Conservation (phyloP, 2,113 vertebrate genomes). For the Gobio gobio region DNA sequence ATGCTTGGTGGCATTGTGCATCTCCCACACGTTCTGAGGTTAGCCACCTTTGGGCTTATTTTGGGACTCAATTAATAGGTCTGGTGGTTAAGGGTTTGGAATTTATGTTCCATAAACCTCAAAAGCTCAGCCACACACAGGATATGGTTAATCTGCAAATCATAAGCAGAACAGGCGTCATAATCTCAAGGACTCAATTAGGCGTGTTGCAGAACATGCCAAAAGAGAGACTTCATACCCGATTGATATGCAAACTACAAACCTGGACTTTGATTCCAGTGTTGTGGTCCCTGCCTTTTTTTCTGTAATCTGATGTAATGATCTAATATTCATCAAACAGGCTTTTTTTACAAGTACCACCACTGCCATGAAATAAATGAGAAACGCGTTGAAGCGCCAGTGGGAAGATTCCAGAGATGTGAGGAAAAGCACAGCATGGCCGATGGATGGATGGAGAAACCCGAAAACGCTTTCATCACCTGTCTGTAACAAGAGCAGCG, state of each 20-base stretch:
- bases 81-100: not conserved
- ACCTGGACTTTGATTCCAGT: not conserved
- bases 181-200: not conserved
- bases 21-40: constrained; percentile 26
- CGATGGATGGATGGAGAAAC: constrained; percentile 2
- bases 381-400: not conserved
- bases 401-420: not conserved
- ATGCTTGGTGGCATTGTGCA: constrained; percentile 3
- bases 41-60: constrained; percentile 24
- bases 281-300: not conserved
- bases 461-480: constrained; percentile 14
- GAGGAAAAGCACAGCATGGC: not conserved
- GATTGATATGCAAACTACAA: not conserved
- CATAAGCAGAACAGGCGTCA: not conserved
- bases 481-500: constrained; percentile 11
- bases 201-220: not conserved
- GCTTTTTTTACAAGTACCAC: not conserved
- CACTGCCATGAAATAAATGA: constrained; percentile 15
- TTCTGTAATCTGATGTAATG: constrained; percentile 9
- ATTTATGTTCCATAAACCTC: constrained; percentile 28
- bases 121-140: constrained; percentile 13
- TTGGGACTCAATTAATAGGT: constrained; percentile 6
- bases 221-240: not conserved
- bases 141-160: constrained; percentile 19
- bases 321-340: constrained; percentile 17